These are phyloP conservation scores for Semotilus atromaculatus DNA, from an alignment of 2,797 vertebrate species.

Conservation along the genomic window DNA sequence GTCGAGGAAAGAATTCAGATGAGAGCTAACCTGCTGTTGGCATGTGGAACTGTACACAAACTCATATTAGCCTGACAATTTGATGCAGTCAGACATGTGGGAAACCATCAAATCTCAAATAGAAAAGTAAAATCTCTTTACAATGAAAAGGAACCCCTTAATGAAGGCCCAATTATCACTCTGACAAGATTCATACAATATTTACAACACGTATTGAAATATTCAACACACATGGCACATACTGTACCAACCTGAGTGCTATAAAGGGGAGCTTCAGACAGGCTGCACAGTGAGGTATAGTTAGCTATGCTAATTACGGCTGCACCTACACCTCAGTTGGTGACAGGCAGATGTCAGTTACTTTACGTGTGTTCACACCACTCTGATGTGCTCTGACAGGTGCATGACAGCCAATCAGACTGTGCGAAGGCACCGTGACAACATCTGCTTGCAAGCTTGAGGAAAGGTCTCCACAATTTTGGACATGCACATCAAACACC, in stretches of 20 bases:
- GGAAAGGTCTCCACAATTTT: not conserved
- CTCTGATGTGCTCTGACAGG: conserved; percentile 52
- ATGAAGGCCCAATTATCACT: conserved; percentile 18
- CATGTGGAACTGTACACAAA: not conserved
- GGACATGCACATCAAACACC: conserved; percentile 40
- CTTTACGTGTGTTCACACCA: conserved; percentile 24
- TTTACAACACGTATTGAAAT: not conserved
- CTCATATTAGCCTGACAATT: not conserved
- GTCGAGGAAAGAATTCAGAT: not conserved
- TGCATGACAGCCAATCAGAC: conserved; percentile 52
- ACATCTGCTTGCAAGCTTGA: conserved; percentile 16
- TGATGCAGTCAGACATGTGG: not conserved
- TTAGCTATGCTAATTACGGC: conserved; percentile 37
- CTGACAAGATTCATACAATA: conserved; percentile 29
- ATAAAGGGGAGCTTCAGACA: not conserved
- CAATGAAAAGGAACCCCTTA: conserved; percentile 2
- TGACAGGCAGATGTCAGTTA: conserved; percentile 57
- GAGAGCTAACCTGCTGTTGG: not conserved
- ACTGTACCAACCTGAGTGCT: not conserved
- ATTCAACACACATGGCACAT: not conserved
- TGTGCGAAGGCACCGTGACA: conserved; percentile 36
- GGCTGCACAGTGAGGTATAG: not conserved
- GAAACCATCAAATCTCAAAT: not conserved
- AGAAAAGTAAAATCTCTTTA: not conserved
- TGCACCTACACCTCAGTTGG: conserved; percentile 29